Evolutionary conservation across 2,113 vertebrate species (phyloP).

Genomic region (Nymphicus hollandicus): DNA sequence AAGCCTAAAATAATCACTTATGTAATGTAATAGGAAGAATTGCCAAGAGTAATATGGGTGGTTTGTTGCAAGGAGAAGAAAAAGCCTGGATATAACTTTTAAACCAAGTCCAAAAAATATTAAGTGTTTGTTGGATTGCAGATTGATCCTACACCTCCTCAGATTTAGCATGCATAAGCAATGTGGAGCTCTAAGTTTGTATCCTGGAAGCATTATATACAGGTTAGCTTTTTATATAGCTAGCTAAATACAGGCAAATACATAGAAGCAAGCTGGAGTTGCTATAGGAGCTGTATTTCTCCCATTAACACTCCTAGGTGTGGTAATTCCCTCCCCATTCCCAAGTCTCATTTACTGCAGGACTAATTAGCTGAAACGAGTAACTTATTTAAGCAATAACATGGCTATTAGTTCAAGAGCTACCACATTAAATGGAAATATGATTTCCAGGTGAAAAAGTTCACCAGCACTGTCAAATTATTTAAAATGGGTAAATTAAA

Average conservation of each 20-base stretch:
- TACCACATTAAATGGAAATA: neutral
- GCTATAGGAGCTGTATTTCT: accelerated
- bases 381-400: neutral
- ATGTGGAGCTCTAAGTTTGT: neutral
- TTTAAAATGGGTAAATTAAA: neutral
- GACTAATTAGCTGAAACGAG: neutral
- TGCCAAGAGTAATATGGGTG: neutral
- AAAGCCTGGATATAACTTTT: neutral
- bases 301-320: neutral
- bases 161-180: neutral
- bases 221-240: neutral
- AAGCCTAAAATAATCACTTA: neutral
- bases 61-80: neutral
- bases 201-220: neutral
- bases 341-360: neutral
- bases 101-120: neutral
- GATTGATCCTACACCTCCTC: neutral
- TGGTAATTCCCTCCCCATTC: neutral
- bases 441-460: neutral
- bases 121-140: neutral
- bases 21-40: neutral
- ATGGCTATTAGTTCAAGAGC: neutral
- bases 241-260: neutral
- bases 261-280: neutral
- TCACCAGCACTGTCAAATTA: neutral